Conservation (phyloP, 2,113 vertebrate genomes). For the Megaleporinus macrocephalus region DNA sequence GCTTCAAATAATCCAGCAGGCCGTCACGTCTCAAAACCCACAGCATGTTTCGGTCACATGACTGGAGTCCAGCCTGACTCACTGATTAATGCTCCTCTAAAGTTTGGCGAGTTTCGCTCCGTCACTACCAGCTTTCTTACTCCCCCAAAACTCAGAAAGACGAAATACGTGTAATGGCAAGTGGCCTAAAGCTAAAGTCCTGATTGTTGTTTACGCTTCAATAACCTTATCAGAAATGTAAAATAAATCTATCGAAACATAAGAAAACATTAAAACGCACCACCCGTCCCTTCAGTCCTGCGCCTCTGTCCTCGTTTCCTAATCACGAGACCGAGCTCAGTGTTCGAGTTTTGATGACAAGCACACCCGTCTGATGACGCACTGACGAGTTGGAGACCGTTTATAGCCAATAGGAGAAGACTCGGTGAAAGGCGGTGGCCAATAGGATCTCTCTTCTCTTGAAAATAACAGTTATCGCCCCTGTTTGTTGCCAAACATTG, state of each 20-base stretch:
- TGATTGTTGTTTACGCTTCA: not conserved
- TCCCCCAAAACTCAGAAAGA: not conserved
- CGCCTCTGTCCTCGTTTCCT: conserved; percentile 38
- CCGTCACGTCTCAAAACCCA: not conserved
- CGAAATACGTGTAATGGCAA: not conserved
- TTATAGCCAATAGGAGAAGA: conserved; percentile 29
- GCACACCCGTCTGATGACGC: not conserved
- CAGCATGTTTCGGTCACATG: not conserved
- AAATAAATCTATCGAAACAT: not conserved
- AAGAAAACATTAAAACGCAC: not conserved
- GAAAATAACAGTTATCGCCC: not conserved
- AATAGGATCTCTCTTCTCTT: not conserved
- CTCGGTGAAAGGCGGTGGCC: not conserved
- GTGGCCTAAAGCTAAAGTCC: not conserved
- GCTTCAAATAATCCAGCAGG: not conserved
- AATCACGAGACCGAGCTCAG: conserved; percentile 55
- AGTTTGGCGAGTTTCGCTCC: not conserved
- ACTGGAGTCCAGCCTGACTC: not conserved
- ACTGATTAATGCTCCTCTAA: not conserved
- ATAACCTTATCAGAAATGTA: not conserved
- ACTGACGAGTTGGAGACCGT: not conserved
- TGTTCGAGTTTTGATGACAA: conserved; percentile 19
- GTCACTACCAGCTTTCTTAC: not conserved
- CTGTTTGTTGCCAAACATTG: conserved; percentile 30
- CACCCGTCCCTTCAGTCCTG: not conserved